Percentiles rank a stretch among this genome's conserved stretches.
These are phyloP conservation scores for Peromyscus aztecus DNA, from an alignment of 2,797 vertebrate genomes.

Conservation along the genomic window DNA sequence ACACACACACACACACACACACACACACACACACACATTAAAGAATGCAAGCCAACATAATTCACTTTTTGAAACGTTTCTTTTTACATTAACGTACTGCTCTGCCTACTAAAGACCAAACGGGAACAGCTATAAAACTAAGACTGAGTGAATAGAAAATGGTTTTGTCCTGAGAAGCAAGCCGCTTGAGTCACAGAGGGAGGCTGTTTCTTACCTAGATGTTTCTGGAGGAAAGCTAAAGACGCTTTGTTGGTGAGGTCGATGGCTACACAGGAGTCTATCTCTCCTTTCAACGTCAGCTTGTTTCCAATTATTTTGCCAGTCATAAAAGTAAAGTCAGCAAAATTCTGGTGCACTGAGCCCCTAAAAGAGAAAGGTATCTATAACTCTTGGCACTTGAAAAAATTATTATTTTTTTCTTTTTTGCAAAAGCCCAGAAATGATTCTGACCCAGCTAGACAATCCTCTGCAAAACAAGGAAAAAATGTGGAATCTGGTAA, in stretches of 20 bases:
- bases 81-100: background rate
- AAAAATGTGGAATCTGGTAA: background rate
- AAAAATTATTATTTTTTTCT: background rate
- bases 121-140: background rate
- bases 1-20: too few relatives aligned
- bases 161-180: background rate
- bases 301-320: conserved; percentile 92
- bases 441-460: background rate
- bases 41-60: background rate
- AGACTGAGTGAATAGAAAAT: background rate
- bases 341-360: conserved; percentile 97
- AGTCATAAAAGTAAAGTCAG: conserved; percentile 96
- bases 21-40: too few relatives aligned
- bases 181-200: background rate
- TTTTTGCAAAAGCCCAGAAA: background rate
- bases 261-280: conserved; percentile 94
- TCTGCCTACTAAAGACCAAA: background rate
- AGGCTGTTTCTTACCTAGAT: conserved; percentile 91
- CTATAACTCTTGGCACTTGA: background rate
- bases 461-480: background rate
- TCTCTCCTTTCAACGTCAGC: conserved; percentile 93
- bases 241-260: conserved; percentile 94
- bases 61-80: background rate
- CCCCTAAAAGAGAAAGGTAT: conserved; percentile 89
- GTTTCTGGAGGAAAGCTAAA: conserved; percentile 96